These are phyloP conservation scores for Glaucopsyche alexis DNA, from an alignment of 2,888 invertebrate species.

Conservation along the genomic window DNA sequence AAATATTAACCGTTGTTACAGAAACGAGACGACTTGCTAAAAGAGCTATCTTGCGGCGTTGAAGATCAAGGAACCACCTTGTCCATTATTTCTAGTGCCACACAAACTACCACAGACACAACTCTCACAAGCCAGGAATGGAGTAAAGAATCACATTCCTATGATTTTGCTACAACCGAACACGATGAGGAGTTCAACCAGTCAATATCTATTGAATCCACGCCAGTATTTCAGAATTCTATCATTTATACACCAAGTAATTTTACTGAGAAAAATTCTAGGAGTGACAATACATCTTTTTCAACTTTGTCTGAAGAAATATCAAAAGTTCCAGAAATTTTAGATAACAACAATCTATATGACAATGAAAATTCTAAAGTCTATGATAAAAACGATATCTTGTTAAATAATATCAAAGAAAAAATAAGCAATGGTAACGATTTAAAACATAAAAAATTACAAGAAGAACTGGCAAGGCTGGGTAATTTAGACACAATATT, in stretches of 20 bases:
- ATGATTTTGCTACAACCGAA: slow-evolving; percentile 55
- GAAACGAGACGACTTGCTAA: slow-evolving; percentile 82
- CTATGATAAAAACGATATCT: slow-evolving; percentile 49
- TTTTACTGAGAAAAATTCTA: slow-evolving; percentile 31
- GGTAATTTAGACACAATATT: slow-evolving; percentile 73
- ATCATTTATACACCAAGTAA: slow-evolving; percentile 42
- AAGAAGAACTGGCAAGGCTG: slow-evolving; percentile 66
- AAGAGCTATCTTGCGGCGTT: slow-evolving; percentile 80
- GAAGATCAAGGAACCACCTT: slow-evolving; percentile 65
- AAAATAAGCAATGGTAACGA: slow-evolving; percentile 64
- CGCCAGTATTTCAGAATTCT: slow-evolving; percentile 43
- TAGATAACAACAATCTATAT: slow-evolving; percentile 57
- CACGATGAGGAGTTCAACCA: slow-evolving; percentile 53
- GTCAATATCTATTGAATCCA: slow-evolving; percentile 45
- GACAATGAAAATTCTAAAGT: slow-evolving; percentile 64
- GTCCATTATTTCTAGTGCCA: slow-evolving; percentile 46
- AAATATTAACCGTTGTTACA: slow-evolving; percentile 45
- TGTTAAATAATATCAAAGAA: slow-evolving; percentile 56
- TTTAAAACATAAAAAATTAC: slow-evolving; percentile 67
- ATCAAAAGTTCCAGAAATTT: slow-evolving; percentile 48
- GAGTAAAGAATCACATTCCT: slow-evolving; percentile 52
- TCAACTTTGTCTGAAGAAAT: slow-evolving; percentile 45
- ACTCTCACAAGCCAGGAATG: slow-evolving; percentile 54
- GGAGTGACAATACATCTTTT: slow-evolving; percentile 33
- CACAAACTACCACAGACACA: slow-evolving; percentile 50